phyloP scores from a whole-genome alignment of 1,140 invertebrate species.

The Chironomus tepperi region DNA sequence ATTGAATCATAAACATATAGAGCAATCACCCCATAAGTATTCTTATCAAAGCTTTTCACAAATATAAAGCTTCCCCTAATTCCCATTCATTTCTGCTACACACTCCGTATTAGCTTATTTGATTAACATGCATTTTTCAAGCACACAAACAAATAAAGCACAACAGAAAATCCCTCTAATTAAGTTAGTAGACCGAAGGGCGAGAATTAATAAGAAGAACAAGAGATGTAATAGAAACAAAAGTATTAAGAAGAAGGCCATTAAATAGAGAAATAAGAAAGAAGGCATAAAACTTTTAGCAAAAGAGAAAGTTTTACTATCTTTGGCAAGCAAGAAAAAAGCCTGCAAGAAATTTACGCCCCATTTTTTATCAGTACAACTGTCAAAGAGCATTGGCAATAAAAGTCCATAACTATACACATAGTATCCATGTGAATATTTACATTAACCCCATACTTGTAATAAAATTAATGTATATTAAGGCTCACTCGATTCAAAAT shows the following conservation, averaged over 20 bases:
- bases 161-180: too few relatives aligned
- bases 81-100: too few relatives aligned
- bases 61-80: too few relatives aligned
- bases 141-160: too few relatives aligned
- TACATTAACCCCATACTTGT: too few relatives aligned
- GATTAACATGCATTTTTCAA: too few relatives aligned
- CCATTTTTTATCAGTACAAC: neutral
- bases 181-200: too few relatives aligned
- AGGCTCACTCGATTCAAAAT: neutral
- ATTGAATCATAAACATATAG: too few relatives aligned
- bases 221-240: neutral
- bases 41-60: too few relatives aligned
- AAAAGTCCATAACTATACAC: conserved; percentile 4
- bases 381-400: neutral
- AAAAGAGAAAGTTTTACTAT: neutral
- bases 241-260: neutral
- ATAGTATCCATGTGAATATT: neutral
- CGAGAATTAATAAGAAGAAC: neutral
- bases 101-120: too few relatives aligned
- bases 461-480: too few relatives aligned
- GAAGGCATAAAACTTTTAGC: neutral
- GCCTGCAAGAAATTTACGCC: neutral
- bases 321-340: neutral
- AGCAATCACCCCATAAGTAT: too few relatives aligned
- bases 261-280: neutral